These are phyloP conservation scores for Acrocephalus scirpaceus DNA, from an alignment of 2,797 vertebrate species.

Conservation along the genomic window DNA sequence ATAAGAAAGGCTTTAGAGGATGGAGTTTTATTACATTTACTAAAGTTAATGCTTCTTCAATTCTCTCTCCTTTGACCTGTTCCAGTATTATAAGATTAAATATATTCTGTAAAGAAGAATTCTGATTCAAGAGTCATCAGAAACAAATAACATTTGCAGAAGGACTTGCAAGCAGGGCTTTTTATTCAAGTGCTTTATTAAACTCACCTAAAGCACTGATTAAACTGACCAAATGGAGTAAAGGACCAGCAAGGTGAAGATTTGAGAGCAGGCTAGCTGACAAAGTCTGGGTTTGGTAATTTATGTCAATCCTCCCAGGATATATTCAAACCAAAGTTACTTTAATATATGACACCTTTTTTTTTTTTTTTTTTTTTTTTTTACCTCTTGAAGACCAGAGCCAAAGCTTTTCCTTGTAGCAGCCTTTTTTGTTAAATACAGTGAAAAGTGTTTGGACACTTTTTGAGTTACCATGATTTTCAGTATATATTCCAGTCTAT, in stretches of 20 bases:
- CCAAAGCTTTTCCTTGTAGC: background rate
- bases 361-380: background rate
- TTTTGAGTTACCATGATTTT: background rate
- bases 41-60: slow-evolving; percentile 43
- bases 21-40: slow-evolving; percentile 61
- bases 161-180: background rate
- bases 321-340: background rate
- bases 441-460: background rate
- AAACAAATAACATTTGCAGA: slow-evolving; percentile 38
- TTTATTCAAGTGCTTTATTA: background rate
- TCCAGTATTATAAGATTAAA: slow-evolving; percentile 46
- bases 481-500: background rate
- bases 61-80: slow-evolving; percentile 17
- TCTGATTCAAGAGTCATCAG: background rate
- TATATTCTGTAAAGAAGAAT: background rate
- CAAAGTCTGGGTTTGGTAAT: background rate
- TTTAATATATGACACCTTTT: background rate
- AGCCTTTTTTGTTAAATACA: background rate
- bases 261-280: background rate
- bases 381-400: background rate
- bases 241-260: background rate
- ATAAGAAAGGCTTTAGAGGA: slow-evolving; percentile 28
- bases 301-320: background rate
- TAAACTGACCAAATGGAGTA: background rate
- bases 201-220: background rate